Evolutionary conservation across 2,888 invertebrate genomes (phyloP), one percentile per base, ranked within the genome.

Genomic region (Sinodicranocentrus sp.): DNA sequence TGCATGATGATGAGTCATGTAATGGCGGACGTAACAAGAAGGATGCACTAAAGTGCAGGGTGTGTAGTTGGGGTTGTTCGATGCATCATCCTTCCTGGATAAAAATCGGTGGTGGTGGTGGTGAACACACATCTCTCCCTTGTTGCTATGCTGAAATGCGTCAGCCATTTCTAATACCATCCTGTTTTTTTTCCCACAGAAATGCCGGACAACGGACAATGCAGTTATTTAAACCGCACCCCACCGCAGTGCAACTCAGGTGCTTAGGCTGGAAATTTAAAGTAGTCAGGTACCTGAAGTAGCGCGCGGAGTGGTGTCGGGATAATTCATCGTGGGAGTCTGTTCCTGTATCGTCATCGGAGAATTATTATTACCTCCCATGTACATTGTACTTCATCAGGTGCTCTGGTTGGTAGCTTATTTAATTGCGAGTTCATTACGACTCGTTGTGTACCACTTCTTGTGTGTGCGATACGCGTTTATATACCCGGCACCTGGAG

Each of bases 351-450:
- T n/a, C n/a, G n/a, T n/a, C n/a, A n/a, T n/a, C n/a, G n/a, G n/a
- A n/a, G n/a, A n/a, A n/a, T n/a, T n/a, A n/a, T n/a, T n/a, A n/a
- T 26, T 10, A 33, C 75, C 63, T 86, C 89, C 89, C 95, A 96
- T 96, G 96, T 95, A 95, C 95, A 96, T 97, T 97, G 97, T 97
- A 97, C 97, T 97, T 97, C 97, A 97, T 97, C 97, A 97, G 97
- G 97, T 97, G 97, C 97, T 97, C 97, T 97, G 97, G 97, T 75
- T 70, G 75, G 25, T 25, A 21, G 19, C n/a, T n/a, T n/a, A n/a
- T n/a, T 10, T 44, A 44, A n/a, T 19, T 8, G 19, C 3, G 19
- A 15, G 48, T 48, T n/a, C 2, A 13, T 48, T 48, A n/a, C 48
- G 2, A 48, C 17, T 33, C 33, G 33, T 10, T n/a, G 3, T 33